Evolutionary conservation across 1,140 invertebrate species (phyloP).

Genomic region (Papilio aristodemus): DNA sequence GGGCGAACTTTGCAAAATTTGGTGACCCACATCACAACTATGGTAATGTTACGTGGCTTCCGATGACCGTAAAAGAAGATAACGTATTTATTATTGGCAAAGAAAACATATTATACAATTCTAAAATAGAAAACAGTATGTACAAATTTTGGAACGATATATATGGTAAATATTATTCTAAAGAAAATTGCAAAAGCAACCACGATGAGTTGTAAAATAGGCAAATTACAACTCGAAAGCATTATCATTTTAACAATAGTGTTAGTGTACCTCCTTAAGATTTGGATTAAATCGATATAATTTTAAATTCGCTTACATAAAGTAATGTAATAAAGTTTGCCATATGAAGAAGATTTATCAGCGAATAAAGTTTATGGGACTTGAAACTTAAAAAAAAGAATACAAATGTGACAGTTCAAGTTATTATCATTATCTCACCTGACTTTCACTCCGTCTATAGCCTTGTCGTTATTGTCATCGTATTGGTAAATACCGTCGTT

Average conservation of each 20-base stretch:
- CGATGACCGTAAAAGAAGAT: constrained; percentile 50
- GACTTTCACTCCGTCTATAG: constrained; percentile 61
- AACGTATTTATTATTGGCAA: constrained; percentile 56
- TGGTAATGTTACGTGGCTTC: constrained; percentile 52
- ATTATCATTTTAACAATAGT: too few relatives aligned
- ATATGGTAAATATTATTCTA: constrained; percentile 55
- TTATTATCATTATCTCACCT: constrained; percentile 52
- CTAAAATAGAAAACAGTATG: constrained; percentile 49
- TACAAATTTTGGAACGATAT: constrained; percentile 65
- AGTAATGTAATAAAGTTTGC: neutral
- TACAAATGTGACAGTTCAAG: neutral
- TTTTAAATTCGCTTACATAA: too few relatives aligned
- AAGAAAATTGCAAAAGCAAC: constrained; percentile 41
- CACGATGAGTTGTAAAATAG: constrained; percentile 44
- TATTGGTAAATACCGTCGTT: constrained; percentile 54
- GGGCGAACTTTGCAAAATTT: constrained; percentile 77
- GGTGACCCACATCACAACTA: constrained; percentile 56
- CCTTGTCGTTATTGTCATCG: constrained; percentile 69
- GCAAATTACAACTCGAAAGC: too few relatives aligned
- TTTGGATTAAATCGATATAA: too few relatives aligned
- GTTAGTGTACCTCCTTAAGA: too few relatives aligned
- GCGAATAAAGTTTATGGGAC: too few relatives aligned
- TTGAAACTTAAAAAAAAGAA: neutral
- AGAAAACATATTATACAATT: constrained; percentile 45
- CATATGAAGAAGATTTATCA: too few relatives aligned